These are phyloP conservation scores for Trimorus sp. DNA, from an alignment of 2,888 invertebrate species.

Conservation along the genomic window DNA sequence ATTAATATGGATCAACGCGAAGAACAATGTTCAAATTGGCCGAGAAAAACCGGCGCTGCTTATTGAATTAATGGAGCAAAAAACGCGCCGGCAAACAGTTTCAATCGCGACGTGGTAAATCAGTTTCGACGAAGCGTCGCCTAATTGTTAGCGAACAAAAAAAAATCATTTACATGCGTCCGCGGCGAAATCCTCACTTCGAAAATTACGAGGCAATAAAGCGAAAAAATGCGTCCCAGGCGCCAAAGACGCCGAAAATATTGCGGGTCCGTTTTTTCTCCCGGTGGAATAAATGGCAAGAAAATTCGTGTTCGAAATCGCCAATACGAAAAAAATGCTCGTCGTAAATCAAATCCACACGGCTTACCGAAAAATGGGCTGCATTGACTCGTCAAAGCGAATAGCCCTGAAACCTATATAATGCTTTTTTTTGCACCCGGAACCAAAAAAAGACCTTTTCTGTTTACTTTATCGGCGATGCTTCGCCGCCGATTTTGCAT, in stretches of 20 bases:
- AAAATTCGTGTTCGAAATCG: conserved; percentile 54
- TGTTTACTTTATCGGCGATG: conserved; percentile 42
- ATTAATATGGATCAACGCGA: conserved; percentile 19
- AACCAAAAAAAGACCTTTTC: conserved; percentile 28
- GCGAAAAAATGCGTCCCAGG: conserved; percentile 31
- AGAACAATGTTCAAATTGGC: not conserved
- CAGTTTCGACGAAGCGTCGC: too few species aligned
- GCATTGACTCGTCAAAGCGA: conserved; percentile 58
- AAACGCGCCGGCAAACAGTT: not conserved
- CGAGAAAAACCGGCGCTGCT: not conserved
- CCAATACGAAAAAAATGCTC: conserved; percentile 54
- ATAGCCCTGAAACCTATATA: conserved; percentile 40
- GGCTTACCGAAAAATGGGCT: conserved; percentile 54
- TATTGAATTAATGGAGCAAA: conserved; percentile 12
- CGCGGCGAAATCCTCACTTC: conserved; percentile 15
- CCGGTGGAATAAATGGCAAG: conserved; percentile 41
- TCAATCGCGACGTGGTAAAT: not conserved
- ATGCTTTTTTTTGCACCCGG: conserved; percentile 19
- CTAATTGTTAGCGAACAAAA: too few species aligned
- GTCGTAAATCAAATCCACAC: conserved; percentile 60
- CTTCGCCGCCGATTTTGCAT: conserved; percentile 37
- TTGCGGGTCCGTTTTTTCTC: conserved; percentile 38
- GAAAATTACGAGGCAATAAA: conserved; percentile 58
- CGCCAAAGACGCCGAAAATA: conserved; percentile 49
- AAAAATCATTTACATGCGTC: conserved; percentile 15